phyloP scores from a whole-genome alignment of 2,888 invertebrate genomes.

The Quadriops clusia region DNA sequence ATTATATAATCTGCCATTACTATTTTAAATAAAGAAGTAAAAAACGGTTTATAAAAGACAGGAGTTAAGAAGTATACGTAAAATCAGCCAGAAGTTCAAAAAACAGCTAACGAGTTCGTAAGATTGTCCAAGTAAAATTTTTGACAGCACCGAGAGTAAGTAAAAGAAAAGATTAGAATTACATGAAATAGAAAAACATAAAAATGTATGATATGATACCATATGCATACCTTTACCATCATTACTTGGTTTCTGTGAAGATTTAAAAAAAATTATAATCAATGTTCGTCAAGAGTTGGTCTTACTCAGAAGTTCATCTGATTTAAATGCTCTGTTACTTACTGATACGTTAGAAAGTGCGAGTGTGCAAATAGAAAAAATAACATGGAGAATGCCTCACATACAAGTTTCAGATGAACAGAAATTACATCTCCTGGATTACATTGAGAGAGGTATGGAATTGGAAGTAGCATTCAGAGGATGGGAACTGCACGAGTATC shows the following conservation, averaged over 20 bases:
- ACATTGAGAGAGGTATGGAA: constrained; percentile 7
- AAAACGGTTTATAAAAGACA: too few species aligned
- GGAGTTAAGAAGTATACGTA: too few species aligned
- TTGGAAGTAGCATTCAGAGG: constrained; percentile 21
- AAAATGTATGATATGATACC: too few species aligned
- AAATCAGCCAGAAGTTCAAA: too few species aligned
- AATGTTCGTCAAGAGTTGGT: constrained; percentile 31
- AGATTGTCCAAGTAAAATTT: too few species aligned
- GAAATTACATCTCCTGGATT: constrained; percentile 10
- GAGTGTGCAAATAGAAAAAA: neutral
- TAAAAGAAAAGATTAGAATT: too few species aligned
- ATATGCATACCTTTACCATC: constrained; percentile 1
- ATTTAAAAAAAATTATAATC: constrained; percentile 22
- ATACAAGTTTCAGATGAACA: constrained; percentile 4
- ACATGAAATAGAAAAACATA: too few species aligned
- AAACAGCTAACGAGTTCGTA: too few species aligned
- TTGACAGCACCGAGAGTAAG: too few species aligned
- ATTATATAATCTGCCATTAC: too few species aligned
- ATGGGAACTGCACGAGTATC: constrained; percentile 30
- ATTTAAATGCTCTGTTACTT: neutral
- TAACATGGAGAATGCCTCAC: constrained; percentile 3
- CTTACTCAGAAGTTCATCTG: constrained; percentile 11
- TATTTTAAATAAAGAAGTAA: too few species aligned
- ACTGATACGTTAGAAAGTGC: neutral
- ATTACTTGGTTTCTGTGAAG: constrained; percentile 2